Evolutionary conservation across 2,113 vertebrate species (phyloP), one percentile per base, ranked within the genome.

Genomic region (Psittacus erithacus): DNA sequence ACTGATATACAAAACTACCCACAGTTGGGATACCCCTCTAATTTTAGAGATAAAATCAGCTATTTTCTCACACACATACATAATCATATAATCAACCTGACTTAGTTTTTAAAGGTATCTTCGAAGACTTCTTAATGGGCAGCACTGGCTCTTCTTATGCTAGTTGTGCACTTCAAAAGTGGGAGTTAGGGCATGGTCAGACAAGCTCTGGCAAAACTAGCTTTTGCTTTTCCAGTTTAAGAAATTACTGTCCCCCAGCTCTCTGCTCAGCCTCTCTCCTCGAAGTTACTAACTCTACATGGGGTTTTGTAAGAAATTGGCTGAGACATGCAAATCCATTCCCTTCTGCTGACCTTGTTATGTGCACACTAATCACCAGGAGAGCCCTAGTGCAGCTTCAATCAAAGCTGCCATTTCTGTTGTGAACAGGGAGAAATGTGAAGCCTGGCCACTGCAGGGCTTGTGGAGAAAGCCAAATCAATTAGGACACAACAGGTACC

Each of bases 51-150:
- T 50, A 19, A 81, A 79, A 90, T 86, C 88, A 88, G 24, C 29
- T 73, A 44, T 81, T 94, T 93, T 78, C 47, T 83, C 65, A 75
- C 57, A 92, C 22, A 65, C 81, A 84, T 62, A 22, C 2, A 1
- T 62, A 90, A 81, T 73, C 11, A 4, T 39, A 57, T 81, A 91
- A 93, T 88, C 55, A 81, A 7, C 33, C 19, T 49, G 52, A 38
- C 43, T 96, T 88, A 68, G 39, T 82, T 91, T 93, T 90, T 57
- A 68, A 81, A 85, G 29, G 35, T 52, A 35, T 47, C 85, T 96
- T 96, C 90, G 88, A 94, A 92, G 76, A 52, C 64, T 35, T 90
- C 80, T 77, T 80, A 83, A 78, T 52, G 73, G 90, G 47, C 47
- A 96, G 69, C 0, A 0, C 49, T 65, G 57, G 39, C 71, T 81